A percentile compares a stretch with the other conserved stretches of the same genome.
phyloP scores from a whole-genome alignment of 2,888 invertebrate genomes.

The Cheilosia scutellata region DNA sequence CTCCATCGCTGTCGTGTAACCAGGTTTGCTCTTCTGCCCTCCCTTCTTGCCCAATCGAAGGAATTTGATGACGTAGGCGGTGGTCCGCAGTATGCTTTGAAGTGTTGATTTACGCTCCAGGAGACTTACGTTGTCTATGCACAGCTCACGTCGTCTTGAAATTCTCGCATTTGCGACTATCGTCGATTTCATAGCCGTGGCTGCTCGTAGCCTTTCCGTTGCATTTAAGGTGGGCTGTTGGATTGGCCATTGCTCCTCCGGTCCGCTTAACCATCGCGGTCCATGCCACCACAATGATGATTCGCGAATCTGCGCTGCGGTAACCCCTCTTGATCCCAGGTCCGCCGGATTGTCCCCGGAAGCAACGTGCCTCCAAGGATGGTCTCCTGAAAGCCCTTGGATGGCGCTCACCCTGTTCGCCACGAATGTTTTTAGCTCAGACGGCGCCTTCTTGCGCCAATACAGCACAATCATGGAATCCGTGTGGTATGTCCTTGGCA shows the following conservation, averaged over 20 bases:
- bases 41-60: not conserved
- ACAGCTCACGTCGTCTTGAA: not conserved
- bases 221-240: not conserved
- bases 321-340: conserved; percentile 38
- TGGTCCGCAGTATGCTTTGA: not conserved
- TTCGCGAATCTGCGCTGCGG: not conserved
- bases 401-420: not conserved
- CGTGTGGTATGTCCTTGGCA: conserved; percentile 6
- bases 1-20: not conserved
- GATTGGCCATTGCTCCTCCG: not conserved
- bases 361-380: conserved; percentile 55
- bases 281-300: conserved; percentile 14
- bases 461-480: conserved; percentile 26
- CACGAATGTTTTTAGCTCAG: conserved; percentile 6
- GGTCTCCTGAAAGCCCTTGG: not conserved
- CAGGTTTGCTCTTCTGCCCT: not conserved
- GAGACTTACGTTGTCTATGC: not conserved
- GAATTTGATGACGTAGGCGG: not conserved
- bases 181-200: not conserved
- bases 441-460: conserved; percentile 15
- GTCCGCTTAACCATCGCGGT: not conserved
- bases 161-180: not conserved
- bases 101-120: not conserved
- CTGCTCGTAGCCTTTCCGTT: not conserved
- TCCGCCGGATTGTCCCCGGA: conserved; percentile 63